A percentile compares a stretch with the other conserved stretches of the same genome.
phyloP scores from a whole-genome alignment of 2,113 vertebrate species.

The human (Homo sapiens) region DNA sequence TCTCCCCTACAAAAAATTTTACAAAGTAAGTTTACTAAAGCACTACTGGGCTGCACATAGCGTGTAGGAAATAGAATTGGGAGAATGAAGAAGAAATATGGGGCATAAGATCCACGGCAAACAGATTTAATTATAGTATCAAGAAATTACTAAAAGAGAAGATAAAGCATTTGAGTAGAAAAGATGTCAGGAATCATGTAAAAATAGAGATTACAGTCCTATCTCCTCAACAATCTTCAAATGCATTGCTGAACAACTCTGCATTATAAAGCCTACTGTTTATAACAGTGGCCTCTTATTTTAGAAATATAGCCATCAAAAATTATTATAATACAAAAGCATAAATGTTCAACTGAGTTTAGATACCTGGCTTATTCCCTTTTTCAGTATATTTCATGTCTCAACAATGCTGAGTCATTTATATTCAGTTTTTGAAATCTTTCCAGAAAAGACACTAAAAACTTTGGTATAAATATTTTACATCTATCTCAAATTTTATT shows the following conservation, averaged over 20 bases:
- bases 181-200: background rate
- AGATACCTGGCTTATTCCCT: background rate
- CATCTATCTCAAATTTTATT: background rate
- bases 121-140: background rate
- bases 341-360: background rate
- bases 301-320: constrained; percentile 17
- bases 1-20: background rate
- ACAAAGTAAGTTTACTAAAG: background rate
- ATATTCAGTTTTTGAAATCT: background rate
- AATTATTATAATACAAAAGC: constrained; percentile 1
- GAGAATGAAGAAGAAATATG: background rate
- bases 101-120: background rate
- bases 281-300: background rate
- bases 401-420: background rate
- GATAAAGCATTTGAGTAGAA: background rate
- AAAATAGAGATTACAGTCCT: background rate
- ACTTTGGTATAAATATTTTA: constrained; percentile 10
- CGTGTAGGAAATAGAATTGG: background rate
- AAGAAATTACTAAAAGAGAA: background rate
- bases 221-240: background rate
- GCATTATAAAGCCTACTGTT: background rate
- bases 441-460: background rate
- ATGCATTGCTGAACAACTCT: background rate
- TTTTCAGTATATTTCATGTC: background rate
- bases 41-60: background rate